phyloP scores from a whole-genome alignment of 2,797 vertebrate species.

The Chaenodraco wilsoni region DNA sequence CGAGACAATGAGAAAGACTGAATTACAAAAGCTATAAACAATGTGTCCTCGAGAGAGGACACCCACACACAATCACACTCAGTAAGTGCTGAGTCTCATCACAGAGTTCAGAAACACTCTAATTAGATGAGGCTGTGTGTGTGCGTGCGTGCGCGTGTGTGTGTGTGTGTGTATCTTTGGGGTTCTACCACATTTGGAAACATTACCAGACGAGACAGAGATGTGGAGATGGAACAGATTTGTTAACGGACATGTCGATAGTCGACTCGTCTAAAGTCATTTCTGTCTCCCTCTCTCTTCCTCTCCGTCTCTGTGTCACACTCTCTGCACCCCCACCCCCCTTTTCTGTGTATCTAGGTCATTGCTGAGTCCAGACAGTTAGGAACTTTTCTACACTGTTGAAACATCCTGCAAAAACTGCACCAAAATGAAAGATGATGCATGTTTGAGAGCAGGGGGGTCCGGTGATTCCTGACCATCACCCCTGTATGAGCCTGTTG shows the following conservation, averaged over 20 bases:
- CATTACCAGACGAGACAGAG: slow-evolving; percentile 9
- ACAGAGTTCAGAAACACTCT: slow-evolving; percentile 21
- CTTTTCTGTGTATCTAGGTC: slow-evolving; percentile 64
- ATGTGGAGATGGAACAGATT: slow-evolving; percentile 17
- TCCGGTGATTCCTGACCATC: no score
- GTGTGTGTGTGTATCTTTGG: background rate
- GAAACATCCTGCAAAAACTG: slow-evolving; percentile 48
- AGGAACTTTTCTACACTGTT: slow-evolving; percentile 44
- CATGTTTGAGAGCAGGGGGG: slow-evolving; percentile 11
- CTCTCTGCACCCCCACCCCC: background rate
- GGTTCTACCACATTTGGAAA: slow-evolving; percentile 15
- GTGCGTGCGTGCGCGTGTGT: slow-evolving; percentile 7
- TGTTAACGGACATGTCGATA: slow-evolving; percentile 10
- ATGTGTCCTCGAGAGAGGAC: slow-evolving; percentile 21
- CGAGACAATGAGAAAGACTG: slow-evolving; percentile 17
- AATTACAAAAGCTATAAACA: slow-evolving; percentile 1
- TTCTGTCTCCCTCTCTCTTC: background rate
- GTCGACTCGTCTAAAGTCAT: slow-evolving; percentile 6
- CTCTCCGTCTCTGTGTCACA: background rate
- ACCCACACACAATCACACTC: background rate
- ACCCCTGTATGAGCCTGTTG: no score
- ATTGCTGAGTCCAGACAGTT: slow-evolving; percentile 55
- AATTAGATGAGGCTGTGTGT: slow-evolving; percentile 22
- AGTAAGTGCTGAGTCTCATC: slow-evolving; percentile 13
- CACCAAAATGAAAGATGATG: slow-evolving; percentile 36